phyloP scores from a whole-genome alignment of 2,888 invertebrate genomes.

The Anarsia innoxiella region DNA sequence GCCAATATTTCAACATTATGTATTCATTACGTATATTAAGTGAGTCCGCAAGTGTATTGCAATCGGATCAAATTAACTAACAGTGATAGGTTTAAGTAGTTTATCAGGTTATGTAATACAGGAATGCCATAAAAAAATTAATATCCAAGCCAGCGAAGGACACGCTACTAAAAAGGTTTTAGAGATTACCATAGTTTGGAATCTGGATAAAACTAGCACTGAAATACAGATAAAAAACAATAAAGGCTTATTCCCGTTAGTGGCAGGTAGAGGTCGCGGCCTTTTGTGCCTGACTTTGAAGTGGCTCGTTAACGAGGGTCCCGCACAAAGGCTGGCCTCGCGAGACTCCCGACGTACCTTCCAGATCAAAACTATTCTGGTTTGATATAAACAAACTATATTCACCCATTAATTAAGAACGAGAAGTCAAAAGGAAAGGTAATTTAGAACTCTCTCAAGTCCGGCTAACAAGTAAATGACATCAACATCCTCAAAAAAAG shows the following conservation, averaged over 20 bases:
- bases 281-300: slow-evolving; percentile 37
- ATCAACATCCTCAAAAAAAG: not conserved
- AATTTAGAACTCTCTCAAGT: too few relatives aligned
- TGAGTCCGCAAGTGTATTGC: too few relatives aligned
- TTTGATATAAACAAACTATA: slow-evolving; percentile 16
- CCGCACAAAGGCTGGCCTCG: slow-evolving; percentile 33
- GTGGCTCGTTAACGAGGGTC: slow-evolving; percentile 41
- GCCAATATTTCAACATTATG: too few relatives aligned
- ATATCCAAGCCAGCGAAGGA: too few relatives aligned
- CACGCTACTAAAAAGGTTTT: too few relatives aligned
- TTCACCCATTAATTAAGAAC: slow-evolving; percentile 23
- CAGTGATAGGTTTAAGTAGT: too few relatives aligned
- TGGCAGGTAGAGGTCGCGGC: slow-evolving; percentile 18
- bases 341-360: slow-evolving; percentile 18
- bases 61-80: too few relatives aligned
- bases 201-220: slow-evolving; percentile 20
- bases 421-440: too few relatives aligned
- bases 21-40: too few relatives aligned
- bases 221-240: slow-evolving; percentile 31
- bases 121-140: too few relatives aligned
- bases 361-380: slow-evolving; percentile 25
- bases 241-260: slow-evolving; percentile 22
- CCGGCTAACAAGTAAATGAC: not conserved
- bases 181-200: too few relatives aligned
- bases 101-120: too few relatives aligned